Evolutionary conservation across 2,797 vertebrate genomes (phyloP).

Genomic region (Macropodus opercularis): DNA sequence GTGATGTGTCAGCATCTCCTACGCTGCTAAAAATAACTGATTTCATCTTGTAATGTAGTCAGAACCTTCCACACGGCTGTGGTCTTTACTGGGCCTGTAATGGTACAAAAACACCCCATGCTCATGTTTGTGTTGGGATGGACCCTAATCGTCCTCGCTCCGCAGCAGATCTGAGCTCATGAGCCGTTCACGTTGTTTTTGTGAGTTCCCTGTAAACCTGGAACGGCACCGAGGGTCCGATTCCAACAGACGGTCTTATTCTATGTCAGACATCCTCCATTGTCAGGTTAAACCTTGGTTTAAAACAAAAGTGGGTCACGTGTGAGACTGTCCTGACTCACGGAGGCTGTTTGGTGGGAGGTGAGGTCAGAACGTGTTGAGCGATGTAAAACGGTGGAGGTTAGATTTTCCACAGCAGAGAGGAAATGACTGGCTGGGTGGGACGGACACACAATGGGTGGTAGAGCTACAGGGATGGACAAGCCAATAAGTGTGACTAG

Average conservation of each 20-base stretch:
- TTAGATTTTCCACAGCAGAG: constrained; percentile 46
- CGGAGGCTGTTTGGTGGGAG: background rate
- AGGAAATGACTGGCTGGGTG: constrained; percentile 58
- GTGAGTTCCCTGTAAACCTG: background rate
- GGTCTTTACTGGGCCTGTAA: background rate
- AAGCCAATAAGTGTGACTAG: no score
- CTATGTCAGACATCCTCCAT: background rate
- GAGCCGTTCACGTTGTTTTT: background rate
- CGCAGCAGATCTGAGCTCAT: background rate
- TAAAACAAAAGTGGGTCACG: background rate
- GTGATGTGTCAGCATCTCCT: no score
- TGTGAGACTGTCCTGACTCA: background rate
- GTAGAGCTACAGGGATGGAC: no score
- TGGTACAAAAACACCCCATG: background rate
- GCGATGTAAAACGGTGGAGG: constrained; percentile 23
- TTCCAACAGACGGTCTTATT: background rate
- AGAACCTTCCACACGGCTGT: background rate
- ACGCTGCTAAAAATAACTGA: no score
- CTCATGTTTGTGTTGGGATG: background rate
- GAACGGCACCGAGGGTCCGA: background rate
- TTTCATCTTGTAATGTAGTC: no score
- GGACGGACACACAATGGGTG: constrained; percentile 22
- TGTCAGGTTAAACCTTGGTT: background rate
- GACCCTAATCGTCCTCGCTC: background rate
- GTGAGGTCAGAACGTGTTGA: constrained; percentile 3